phyloP scores from a whole-genome alignment of 2,888 invertebrate genomes.

The Pherbina coryleti region DNA sequence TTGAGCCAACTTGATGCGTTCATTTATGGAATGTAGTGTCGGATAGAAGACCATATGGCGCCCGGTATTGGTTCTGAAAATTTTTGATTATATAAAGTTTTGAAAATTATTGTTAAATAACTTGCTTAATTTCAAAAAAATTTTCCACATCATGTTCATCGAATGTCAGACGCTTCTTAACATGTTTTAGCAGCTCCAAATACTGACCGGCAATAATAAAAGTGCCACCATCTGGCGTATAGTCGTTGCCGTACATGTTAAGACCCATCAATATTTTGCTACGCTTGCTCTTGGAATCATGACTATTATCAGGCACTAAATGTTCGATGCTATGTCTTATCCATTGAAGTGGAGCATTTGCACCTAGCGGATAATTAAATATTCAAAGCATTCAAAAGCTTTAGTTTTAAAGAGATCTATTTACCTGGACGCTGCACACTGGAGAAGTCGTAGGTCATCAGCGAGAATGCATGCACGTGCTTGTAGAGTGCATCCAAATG shows the following conservation, averaged over 20 bases:
- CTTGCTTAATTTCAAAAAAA: conserved; percentile 87
- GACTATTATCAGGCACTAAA: conserved; percentile 75
- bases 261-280: conserved; percentile 88
- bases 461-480: conserved; percentile 85
- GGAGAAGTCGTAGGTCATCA: conserved; percentile 98
- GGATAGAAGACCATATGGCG: conserved; percentile 89
- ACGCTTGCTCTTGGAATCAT: conserved; percentile 72
- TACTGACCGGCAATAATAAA: conserved; percentile 86
- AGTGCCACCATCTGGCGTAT: conserved; percentile 84
- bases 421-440: conserved; percentile 82
- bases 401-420: not conserved
- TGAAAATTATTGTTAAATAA: conserved; percentile 34
- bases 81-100: not conserved
- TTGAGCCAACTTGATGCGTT: conserved; percentile 82
- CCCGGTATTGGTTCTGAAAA: conserved; percentile 75
- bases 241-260: conserved; percentile 95
- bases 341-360: conserved; percentile 92
- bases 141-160: conserved; percentile 86
- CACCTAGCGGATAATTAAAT: conserved; percentile 72
- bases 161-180: conserved; percentile 82
- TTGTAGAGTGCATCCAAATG: conserved; percentile 84
- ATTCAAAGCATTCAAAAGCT: not conserved
- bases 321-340: conserved; percentile 80
- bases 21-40: conserved; percentile 85
- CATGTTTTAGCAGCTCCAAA: conserved; percentile 79